These are phyloP conservation scores for Mechanitis mazaeus DNA, from an alignment of 2,888 invertebrate genomes.

Conservation along the genomic window DNA sequence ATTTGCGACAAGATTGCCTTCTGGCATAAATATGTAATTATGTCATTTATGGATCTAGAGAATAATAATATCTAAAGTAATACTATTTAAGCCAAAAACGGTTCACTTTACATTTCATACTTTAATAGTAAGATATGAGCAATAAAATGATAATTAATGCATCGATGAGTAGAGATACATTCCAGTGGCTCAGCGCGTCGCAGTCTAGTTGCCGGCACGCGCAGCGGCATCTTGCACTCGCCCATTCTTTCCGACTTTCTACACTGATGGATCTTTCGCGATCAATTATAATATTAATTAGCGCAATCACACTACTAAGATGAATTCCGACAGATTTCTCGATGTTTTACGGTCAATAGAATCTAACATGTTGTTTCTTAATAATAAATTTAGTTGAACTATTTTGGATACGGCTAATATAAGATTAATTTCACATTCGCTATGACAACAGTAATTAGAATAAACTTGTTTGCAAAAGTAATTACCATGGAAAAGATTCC, in stretches of 20 bases:
- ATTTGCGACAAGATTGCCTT: too few relatives aligned
- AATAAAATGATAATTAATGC: slow-evolving; percentile 30
- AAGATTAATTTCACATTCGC: too few relatives aligned
- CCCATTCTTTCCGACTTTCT: slow-evolving; percentile 72
- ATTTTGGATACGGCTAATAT: too few relatives aligned
- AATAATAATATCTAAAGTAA: neutral
- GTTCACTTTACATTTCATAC: too few relatives aligned
- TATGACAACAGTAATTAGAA: too few relatives aligned
- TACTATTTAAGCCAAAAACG: too few relatives aligned
- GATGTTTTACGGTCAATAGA: slow-evolving; percentile 30
- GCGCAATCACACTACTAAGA: slow-evolving; percentile 65
- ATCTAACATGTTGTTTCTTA: slow-evolving; percentile 9
- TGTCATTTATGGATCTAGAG: neutral
- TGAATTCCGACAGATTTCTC: slow-evolving; percentile 65
- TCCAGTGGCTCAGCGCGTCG: slow-evolving; percentile 52
- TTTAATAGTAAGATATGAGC: neutral
- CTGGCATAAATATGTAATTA: too few relatives aligned
- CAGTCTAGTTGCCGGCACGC: slow-evolving; percentile 66
- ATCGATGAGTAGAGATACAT: slow-evolving; percentile 43
- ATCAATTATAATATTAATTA: slow-evolving; percentile 76
- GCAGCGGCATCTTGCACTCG: slow-evolving; percentile 46
- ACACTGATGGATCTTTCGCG: slow-evolving; percentile 70
- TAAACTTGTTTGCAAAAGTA: too few relatives aligned
- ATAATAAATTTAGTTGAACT: too few relatives aligned
- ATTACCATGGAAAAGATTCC: too few relatives aligned